Base-by-base conservation (phyloP, 2,113 vertebrate genomes). In the Leptobrachium leishanense region DNA sequence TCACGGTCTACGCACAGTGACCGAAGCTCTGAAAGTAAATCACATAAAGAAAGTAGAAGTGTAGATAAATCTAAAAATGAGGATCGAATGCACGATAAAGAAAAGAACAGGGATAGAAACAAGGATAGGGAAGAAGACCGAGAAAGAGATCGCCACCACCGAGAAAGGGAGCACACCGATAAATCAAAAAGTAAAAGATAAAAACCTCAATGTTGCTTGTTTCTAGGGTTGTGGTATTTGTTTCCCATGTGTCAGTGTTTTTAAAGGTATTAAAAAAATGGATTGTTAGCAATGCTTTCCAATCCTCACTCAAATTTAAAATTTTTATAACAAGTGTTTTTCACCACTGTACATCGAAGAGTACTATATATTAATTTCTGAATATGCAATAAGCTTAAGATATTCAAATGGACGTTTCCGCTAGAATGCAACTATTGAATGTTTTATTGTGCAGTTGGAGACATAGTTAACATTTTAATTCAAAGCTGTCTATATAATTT, bases 151-250 rank as follows among this genome's bases (percentile, higher is more conserved):
- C 88, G 92, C 81, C 93, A 97, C 78, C 92, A 92, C 83, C 90
- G 97, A 72, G 90, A 93, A 75, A 89, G 94, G 94, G 87, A 94
- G 92, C 85, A 95, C 86, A 88, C 89, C 85, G 92, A 96, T 92
- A 86, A 94, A 91, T 91, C 91, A 75, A 92, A 91, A 87, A 92
- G 85, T 87, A 92, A 94, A 88, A 90, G 92, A 96, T 92, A 87
- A 90, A 90, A 88, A 86, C 83, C 74, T 88, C 20, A 31, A 31
- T 31, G 20, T 90, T 84, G 85, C 46, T 50, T 50, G 46, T 90
- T 91, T 87, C 85, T 90, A 86, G 81, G 86, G 87, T 87, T 86
- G 90, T 92, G 90, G 91, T 90, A 88, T 89, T 82, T 88, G 89
- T 87, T 85, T 88, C 83, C 83, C 84, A 86, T 65, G 39, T 87